Base-by-base conservation (phyloP, 2,113 vertebrate genomes). In the Larimichthys polyactis region DNA sequence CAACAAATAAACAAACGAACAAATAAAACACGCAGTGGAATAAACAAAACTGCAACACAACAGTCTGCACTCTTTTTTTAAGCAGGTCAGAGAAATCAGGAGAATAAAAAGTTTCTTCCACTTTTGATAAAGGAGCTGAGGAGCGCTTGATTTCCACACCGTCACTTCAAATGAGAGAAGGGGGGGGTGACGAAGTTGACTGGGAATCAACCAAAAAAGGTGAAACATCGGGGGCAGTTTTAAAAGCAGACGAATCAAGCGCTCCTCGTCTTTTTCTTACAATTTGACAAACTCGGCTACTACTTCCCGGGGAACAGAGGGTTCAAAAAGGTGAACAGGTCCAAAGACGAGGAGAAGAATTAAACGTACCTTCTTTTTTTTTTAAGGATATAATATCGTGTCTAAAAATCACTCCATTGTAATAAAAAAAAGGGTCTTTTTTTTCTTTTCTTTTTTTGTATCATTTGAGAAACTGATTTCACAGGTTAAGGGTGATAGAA, bases 41-140 rank as follows among this genome's bases (percentile, higher is more conserved):
- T 74, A 79, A 92, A 91, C 84, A 79, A 82, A 93, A 90, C 85
- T 55, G 75, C 84, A 92, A 92, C 92, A 92, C 91, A 86, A 91
- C 87, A 86, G 90, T 82, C 90, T 89, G 87, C 88, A 90, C 87
- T 84, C 87, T 4, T 20, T 20, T 66, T 27, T 27, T 27, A 27
- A 79, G 64, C 55, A 82, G 79, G 72, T 88, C 75, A 70, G 75
- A 81, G 36, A 82, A 81, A 76, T 64, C 3, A 15, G n/a, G 79
- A 44, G 36, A 62, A 17, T 9, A 20, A 52, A 67, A 44, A 4
- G 52, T 74, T 74, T 68, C 60, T 22, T 27, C 36, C 36, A 75
- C 57, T 72, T 73, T 49, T 51, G 60, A 3, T 11, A 10, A 10
- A 40, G 36, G 0, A 44, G 71, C 48, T 1, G 75, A 80, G 78